Evolutionary conservation across 2,797 vertebrate genomes (phyloP).

Genomic region (Streptopelia turtur): DNA sequence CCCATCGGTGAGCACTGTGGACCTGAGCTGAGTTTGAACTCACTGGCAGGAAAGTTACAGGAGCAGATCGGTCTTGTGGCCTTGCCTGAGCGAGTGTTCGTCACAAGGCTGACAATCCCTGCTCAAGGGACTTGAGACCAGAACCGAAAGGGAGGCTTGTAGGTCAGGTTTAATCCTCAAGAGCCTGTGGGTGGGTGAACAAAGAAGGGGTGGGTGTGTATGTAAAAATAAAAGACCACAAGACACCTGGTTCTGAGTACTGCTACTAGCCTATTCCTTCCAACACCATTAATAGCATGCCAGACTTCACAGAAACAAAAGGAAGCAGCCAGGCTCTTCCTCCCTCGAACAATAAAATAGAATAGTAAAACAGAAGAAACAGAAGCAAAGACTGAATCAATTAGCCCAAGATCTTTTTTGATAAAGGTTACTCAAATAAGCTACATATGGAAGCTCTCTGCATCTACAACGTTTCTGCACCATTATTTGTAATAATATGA

Average conservation of each 20-base stretch:
- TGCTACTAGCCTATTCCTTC: constrained; percentile 32
- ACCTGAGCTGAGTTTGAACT: background rate
- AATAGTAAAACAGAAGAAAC: constrained; percentile 9
- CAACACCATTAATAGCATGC: constrained; percentile 55
- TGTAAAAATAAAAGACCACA: constrained; percentile 38
- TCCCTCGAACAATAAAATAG: constrained; percentile 29
- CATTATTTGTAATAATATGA: constrained; percentile 57
- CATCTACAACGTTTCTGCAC: constrained; percentile 53
- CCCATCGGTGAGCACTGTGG: background rate
- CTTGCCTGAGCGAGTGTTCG: background rate
- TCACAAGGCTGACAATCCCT: background rate
- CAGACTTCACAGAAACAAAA: constrained; percentile 51
- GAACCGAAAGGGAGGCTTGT: background rate
- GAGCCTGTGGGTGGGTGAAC: background rate
- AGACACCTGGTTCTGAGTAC: constrained; percentile 57
- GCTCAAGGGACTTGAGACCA: background rate
- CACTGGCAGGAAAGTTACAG: background rate
- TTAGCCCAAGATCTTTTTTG: constrained; percentile 67
- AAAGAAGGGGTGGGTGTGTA: background rate
- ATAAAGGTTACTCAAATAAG: constrained; percentile 66
- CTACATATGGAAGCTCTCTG: background rate
- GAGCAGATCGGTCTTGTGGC: background rate
- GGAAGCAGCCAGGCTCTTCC: background rate
- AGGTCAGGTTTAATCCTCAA: constrained; percentile 42
- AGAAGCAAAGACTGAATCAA: constrained; percentile 53